These are phyloP conservation scores for Setophaga coronata DNA, from an alignment of 2,113 vertebrate genomes.

Conservation along the genomic window DNA sequence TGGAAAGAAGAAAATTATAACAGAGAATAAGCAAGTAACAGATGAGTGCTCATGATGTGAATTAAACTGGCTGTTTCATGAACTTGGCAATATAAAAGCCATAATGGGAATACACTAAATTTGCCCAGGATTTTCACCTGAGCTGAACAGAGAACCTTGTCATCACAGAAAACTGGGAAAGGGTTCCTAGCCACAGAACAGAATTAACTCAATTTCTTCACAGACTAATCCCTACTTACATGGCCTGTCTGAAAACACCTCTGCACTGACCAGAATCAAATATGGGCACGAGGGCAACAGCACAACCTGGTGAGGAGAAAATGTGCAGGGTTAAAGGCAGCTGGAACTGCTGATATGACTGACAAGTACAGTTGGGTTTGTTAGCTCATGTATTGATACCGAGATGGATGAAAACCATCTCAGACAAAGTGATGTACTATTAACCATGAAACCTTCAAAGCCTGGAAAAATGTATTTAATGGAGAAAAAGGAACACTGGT, in stretches of 20 bases:
- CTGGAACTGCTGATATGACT: not conserved
- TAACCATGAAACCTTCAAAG: not conserved
- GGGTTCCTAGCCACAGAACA: rapidly evolving
- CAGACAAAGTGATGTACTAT: not conserved
- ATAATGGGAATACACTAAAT: not conserved
- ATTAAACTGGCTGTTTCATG: not conserved
- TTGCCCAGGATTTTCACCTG: not conserved
- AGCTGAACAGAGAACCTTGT: not conserved
- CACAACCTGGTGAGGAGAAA: not conserved
- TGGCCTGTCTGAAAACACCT: not conserved
- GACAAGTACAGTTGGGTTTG: not conserved
- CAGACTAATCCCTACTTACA: not conserved
- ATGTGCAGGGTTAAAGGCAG: not conserved
- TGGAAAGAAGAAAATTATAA: not conserved
- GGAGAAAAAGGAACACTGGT: not conserved
- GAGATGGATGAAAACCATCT: not conserved
- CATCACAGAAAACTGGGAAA: not conserved
- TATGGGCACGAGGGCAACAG: not conserved
- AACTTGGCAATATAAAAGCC: not conserved
- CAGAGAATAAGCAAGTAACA: not conserved
- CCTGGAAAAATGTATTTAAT: not conserved
- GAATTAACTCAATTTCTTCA: not conserved
- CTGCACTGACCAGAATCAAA: not conserved
- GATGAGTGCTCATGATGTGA: not conserved
- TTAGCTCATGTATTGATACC: not conserved